Percentiles rank a stretch among this genome's conserved stretches.
Evolutionary conservation across 1,140 invertebrate genomes (phyloP).

Genomic region (Neelides sp.): DNA sequence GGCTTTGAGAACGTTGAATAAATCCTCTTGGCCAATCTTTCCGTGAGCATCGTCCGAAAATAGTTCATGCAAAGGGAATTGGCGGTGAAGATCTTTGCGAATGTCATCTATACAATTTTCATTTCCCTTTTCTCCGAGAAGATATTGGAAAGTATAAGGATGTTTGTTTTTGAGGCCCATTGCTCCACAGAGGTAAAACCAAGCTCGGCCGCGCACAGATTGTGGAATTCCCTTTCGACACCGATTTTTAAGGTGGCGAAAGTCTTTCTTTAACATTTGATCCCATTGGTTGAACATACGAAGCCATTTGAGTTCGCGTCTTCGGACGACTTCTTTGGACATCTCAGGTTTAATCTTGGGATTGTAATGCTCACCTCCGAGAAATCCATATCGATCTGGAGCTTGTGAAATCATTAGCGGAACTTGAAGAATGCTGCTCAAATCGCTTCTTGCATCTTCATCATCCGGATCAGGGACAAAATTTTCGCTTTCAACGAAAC

Average conservation of each 20-base stretch:
- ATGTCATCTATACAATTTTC: background rate
- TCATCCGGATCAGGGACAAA: constrained; percentile 22
- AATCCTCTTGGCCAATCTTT: constrained; percentile 51
- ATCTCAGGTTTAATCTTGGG: constrained; percentile 55
- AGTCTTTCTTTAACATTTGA: constrained; percentile 81
- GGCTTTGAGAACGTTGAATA: constrained; percentile 83
- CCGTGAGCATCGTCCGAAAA: constrained; percentile 78
- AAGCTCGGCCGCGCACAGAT: constrained; percentile 73
- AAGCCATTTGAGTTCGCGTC: constrained; percentile 90
- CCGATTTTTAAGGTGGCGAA: constrained; percentile 67
- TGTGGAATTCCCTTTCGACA: constrained; percentile 78
- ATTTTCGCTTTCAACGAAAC: no score
- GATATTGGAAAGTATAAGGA: no score
- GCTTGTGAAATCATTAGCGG: constrained; percentile 55
- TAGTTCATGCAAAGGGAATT: constrained; percentile 96
- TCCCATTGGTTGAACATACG: constrained; percentile 91
- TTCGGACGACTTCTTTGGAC: constrained; percentile 66
- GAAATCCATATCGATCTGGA: constrained; percentile 80
- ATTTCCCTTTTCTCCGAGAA: no score
- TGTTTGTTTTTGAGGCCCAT: no score
- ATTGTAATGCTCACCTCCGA: constrained; percentile 75
- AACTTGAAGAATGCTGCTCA: constrained; percentile 40
- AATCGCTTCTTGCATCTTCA: constrained; percentile 38
- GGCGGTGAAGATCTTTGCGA: constrained; percentile 60
- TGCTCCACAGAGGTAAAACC: no score